These are phyloP conservation scores for Tragelaphus strepsiceros DNA, from an alignment of 2,113 vertebrate species.

Conservation along the genomic window DNA sequence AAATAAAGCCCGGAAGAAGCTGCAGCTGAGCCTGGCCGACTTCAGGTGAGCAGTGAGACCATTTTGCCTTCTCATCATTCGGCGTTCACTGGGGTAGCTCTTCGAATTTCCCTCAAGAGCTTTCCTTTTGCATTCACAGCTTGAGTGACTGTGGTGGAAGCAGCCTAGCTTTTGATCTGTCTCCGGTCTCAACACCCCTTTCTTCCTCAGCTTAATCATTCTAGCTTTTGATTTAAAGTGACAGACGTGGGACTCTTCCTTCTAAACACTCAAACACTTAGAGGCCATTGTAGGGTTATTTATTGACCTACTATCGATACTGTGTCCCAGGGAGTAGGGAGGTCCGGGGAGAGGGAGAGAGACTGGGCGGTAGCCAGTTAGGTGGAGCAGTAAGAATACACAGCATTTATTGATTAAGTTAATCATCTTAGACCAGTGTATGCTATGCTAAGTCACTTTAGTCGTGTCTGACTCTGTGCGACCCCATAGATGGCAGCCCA, in stretches of 20 bases:
- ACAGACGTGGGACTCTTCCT: not conserved
- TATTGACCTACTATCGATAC: not conserved
- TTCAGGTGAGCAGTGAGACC: conserved; percentile 85
- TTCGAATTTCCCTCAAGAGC: not conserved
- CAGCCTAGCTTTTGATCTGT: not conserved
- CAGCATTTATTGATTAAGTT: not conserved
- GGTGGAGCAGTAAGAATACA: not conserved
- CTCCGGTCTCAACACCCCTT: not conserved
- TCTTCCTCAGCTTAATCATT: not conserved
- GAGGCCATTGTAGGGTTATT: not conserved
- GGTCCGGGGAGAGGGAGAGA: not conserved
- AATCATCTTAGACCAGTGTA: not conserved
- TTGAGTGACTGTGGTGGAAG: not conserved
- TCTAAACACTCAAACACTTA: not conserved
- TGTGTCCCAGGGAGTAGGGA: not conserved
- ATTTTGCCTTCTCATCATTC: not conserved
- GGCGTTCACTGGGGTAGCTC: not conserved
- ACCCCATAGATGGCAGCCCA: too few species aligned
- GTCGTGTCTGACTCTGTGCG: too few species aligned
- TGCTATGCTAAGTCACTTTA: too few species aligned
- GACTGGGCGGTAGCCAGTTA: not conserved
- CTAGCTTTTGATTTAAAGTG: not conserved
- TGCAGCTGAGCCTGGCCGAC: conserved; percentile 91
- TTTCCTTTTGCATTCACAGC: not conserved
- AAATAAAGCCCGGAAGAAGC: conserved; percentile 95